Percentiles rank a stretch among this genome's conserved stretches.
Evolutionary conservation across 1,140 invertebrate genomes (phyloP).

Genomic region (Halictus rubicundus): DNA sequence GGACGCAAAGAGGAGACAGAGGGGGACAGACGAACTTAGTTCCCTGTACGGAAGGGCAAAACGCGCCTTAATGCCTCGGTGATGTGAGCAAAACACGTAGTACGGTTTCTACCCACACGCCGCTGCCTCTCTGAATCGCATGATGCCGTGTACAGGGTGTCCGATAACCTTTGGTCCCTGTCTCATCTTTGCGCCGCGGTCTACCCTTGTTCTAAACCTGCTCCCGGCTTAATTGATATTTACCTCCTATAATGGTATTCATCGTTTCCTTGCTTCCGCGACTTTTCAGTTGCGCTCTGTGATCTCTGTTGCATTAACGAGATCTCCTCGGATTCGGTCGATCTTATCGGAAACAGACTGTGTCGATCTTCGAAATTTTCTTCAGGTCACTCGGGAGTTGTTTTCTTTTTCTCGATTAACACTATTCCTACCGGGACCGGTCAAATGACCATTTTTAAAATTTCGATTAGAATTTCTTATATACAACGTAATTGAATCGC

Average conservation of each 20-base stretch:
- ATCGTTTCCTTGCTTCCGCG: slow-evolving; percentile 17
- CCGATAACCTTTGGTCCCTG: slow-evolving; percentile 46
- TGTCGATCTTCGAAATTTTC: too few relatives aligned
- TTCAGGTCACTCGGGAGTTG: too few relatives aligned
- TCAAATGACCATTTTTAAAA: too few relatives aligned
- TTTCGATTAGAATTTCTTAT: too few relatives aligned
- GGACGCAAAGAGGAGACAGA: slow-evolving; percentile 45
- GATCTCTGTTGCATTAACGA: too few relatives aligned
- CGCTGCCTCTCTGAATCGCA: slow-evolving; percentile 40
- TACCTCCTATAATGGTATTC: slow-evolving; percentile 24
- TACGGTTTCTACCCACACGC: slow-evolving; percentile 48
- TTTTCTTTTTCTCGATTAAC: too few relatives aligned
- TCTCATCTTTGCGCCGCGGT: not conserved
- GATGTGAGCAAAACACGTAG: slow-evolving; percentile 68
- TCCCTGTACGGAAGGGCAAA: slow-evolving; percentile 63
- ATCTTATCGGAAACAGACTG: too few relatives aligned
- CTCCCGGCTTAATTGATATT: slow-evolving; percentile 49
- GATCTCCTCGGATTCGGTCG: too few relatives aligned
- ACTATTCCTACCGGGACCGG: too few relatives aligned
- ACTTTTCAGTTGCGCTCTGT: not conserved
- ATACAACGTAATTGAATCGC: too few relatives aligned
- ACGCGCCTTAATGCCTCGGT: slow-evolving; percentile 67
- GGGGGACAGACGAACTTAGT: slow-evolving; percentile 55
- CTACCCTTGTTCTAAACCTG: not conserved
- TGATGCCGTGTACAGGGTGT: slow-evolving; percentile 47